These are phyloP conservation scores for Zosterops japonicus DNA, from an alignment of 2,113 vertebrate genomes.

Conservation along the genomic window DNA sequence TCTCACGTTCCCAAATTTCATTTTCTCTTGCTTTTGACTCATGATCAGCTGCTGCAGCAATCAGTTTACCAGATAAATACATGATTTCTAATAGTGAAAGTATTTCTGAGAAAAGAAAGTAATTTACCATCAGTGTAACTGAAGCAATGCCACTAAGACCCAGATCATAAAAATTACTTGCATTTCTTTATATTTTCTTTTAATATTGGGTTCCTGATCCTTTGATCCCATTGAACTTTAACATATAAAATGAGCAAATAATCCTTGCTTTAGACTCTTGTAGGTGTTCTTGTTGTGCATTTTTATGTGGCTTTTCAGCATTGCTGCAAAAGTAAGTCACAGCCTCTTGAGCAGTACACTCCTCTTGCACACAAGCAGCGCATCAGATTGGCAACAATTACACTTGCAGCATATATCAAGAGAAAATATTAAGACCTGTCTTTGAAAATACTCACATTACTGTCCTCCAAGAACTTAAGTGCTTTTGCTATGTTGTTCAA, in stretches of 20 bases:
- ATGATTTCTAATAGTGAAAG: not conserved
- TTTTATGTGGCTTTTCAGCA: slow-evolving; percentile 14
- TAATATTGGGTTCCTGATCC: slow-evolving; percentile 34
- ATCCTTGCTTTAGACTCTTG: not conserved
- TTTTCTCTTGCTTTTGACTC: slow-evolving; percentile 20
- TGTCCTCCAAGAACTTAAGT: slow-evolving; percentile 91
- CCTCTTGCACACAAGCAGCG: not conserved
- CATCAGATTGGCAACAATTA: not conserved
- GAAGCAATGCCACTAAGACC: not conserved
- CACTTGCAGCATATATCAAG: not conserved
- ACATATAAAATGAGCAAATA: slow-evolving; percentile 27
- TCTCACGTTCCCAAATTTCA: not conserved
- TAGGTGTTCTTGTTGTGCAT: not conserved
- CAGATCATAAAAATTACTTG: not conserved
- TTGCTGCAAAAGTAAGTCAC: not conserved
- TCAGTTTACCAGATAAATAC: slow-evolving; percentile 25
- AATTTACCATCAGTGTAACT: not conserved
- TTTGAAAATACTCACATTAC: slow-evolving; percentile 84
- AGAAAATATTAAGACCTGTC: not conserved
- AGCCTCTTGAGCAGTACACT: not conserved
- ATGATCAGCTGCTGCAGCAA: not conserved
- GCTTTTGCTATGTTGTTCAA: slow-evolving; percentile 98
- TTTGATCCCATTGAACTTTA: slow-evolving; percentile 60
- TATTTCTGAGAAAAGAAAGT: not conserved
- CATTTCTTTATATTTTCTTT: slow-evolving; percentile 48